Conservation (phyloP, 2,888 invertebrate species). For the Sphaerophoria taeniata region DNA sequence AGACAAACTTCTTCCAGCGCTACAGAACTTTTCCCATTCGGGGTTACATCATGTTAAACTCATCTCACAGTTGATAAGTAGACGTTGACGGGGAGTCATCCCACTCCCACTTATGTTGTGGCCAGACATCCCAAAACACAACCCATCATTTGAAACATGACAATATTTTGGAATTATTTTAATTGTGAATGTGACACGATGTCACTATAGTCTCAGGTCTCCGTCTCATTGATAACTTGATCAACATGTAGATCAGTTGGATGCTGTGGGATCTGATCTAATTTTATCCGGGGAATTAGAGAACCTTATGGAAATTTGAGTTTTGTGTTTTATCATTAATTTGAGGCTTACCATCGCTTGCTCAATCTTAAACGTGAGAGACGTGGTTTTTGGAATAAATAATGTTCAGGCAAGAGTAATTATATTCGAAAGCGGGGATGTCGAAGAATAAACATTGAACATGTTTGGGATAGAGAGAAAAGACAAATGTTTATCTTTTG, state of each 20-base stretch:
- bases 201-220: too few relatives aligned
- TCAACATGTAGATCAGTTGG: constrained; percentile 55
- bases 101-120: constrained; percentile 29
- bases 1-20: too few relatives aligned
- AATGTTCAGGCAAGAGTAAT: constrained; percentile 47
- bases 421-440: neutral
- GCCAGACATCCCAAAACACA: constrained; percentile 11
- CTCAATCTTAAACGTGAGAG: constrained; percentile 33
- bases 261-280: constrained; percentile 62
- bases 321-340: constrained; percentile 60
- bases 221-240: constrained; percentile 65
- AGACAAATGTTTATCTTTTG: neutral
- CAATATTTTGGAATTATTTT: constrained; percentile 66
- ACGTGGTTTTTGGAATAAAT: constrained; percentile 49
- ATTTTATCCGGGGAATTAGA: constrained; percentile 42
- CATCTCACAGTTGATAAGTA: neutral
- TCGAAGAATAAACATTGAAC: constrained; percentile 26
- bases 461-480: constrained; percentile 16
- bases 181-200: constrained; percentile 63
- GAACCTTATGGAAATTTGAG: constrained; percentile 42
- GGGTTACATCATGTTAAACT: constrained; percentile 12
- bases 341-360: constrained; percentile 41
- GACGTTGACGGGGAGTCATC: constrained; percentile 35
- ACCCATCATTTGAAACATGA: constrained; percentile 53
- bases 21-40: constrained; percentile 15